phyloP scores from a whole-genome alignment of 2,113 vertebrate genomes.

The Meriones unguiculatus region DNA sequence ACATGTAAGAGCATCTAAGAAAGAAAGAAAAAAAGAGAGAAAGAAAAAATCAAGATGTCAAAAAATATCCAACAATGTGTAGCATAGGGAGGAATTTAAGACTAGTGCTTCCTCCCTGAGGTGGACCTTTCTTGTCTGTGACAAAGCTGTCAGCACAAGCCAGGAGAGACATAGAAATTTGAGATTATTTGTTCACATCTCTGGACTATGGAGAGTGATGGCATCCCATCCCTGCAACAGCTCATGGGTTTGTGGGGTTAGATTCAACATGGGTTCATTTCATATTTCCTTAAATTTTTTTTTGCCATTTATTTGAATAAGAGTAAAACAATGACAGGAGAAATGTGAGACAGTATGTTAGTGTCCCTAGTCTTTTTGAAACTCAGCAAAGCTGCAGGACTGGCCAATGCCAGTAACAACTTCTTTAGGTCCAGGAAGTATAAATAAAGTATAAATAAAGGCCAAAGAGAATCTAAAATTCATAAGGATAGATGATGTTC shows the following conservation, averaged over 20 bases:
- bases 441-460: neutral
- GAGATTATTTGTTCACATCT: slow-evolving; percentile 76
- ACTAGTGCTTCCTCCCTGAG: slow-evolving; percentile 61
- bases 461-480: neutral
- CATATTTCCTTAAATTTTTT: slow-evolving; percentile 57
- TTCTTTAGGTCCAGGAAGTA: neutral
- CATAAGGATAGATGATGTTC: neutral
- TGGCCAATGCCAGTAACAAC: neutral
- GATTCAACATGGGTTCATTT: slow-evolving; percentile 78
- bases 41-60: too few relatives aligned
- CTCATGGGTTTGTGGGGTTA: slow-evolving; percentile 62
- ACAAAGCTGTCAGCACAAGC: slow-evolving; percentile 65
- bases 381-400: neutral
- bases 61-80: neutral
- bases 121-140: slow-evolving; percentile 40
- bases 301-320: slow-evolving; percentile 57
- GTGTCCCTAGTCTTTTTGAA: slow-evolving; percentile 50
- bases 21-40: slow-evolving; percentile 27
- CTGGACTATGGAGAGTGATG: slow-evolving; percentile 65
- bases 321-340: slow-evolving; percentile 60
- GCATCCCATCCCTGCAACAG: slow-evolving; percentile 23
- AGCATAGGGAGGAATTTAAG: slow-evolving; percentile 60
- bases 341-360: slow-evolving; percentile 60
- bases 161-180: slow-evolving; percentile 51
- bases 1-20: slow-evolving; percentile 42